Base-by-base conservation (phyloP, 2,888 invertebrate species). In the Eueremaeus valkanovi region DNA sequence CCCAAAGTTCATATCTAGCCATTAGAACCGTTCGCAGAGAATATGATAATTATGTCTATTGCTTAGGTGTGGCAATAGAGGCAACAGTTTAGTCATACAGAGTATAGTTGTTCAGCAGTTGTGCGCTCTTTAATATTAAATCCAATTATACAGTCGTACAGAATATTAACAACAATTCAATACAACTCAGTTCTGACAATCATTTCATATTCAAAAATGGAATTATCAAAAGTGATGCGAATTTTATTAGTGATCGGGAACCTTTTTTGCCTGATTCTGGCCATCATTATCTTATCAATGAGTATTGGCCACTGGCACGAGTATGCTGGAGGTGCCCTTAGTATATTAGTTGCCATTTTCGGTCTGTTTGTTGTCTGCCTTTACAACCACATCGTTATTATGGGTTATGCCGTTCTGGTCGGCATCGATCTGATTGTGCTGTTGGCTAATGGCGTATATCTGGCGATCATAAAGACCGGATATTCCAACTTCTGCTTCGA, bases 221-320 rank as follows among this genome's bases (percentile, higher is more conserved):
- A 68, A 24, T 36, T 68, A 68, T 36, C 68, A 18, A 68, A 68
- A 42, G 3, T 68, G 21, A 68, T 68, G 68, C 1, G 68, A 42
- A 8, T 68, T 21, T 68, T 68, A 13, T 11, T 68, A 6, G 0
- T 40, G 0, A 6, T 68, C 16, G 49, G 31, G 58, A 75, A 75
- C 31, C n/a, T 75, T 27, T 13, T 75, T 9, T 72, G 70, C 21
- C n/a, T 75, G 0, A 72, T 75, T 27, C 40, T 75, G 33, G 75
- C 75, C n/a, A 75, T 75, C n/a, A 27, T 72, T 40, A 55, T 75
- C 13, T 21, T 72, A 16, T 75, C 29, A 21, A n/a, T 75, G 31
- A 72, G 72, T 42, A 40, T 75, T 29, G 40, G 42, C 36, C 31
- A 72, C 27, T 75, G 75, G 75, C 70, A 75, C 27, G 75, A 75